A percentile compares a stretch with the other conserved stretches of the same genome.
Evolutionary conservation across 2,797 vertebrate genomes (phyloP).

Genomic region (Aldrovandia affinis): DNA sequence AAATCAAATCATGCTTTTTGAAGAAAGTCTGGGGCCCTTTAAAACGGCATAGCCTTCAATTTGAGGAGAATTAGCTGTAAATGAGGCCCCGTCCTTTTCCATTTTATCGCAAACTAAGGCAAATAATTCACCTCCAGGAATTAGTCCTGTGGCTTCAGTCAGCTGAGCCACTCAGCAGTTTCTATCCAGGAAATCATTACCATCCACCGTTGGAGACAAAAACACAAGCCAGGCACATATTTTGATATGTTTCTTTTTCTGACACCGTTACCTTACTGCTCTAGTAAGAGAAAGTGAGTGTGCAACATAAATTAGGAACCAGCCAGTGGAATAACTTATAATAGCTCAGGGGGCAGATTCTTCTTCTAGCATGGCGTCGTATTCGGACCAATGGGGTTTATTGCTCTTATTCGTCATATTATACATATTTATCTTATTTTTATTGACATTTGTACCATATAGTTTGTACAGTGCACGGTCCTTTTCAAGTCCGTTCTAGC

Average conservation of each 20-base stretch:
- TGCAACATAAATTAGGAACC: no score
- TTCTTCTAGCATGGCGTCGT: neutral
- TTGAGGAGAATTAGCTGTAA: slow-evolving; percentile 47
- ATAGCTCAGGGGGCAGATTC: neutral
- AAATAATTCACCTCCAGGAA: slow-evolving; percentile 45
- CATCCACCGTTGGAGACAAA: slow-evolving; percentile 34
- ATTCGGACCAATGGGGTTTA: neutral
- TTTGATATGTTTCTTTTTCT: neutral
- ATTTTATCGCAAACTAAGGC: slow-evolving; percentile 50
- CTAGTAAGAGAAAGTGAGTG: no score
- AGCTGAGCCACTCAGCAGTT: slow-evolving; percentile 58
- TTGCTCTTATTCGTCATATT: no score
- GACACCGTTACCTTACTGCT: neutral
- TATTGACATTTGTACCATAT: neutral
- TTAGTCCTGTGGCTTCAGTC: slow-evolving; percentile 58
- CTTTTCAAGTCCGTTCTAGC: neutral
- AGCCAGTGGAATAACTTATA: neutral
- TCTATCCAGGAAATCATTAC: slow-evolving; percentile 58
- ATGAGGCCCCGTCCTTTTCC: slow-evolving; percentile 45
- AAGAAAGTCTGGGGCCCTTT: neutral
- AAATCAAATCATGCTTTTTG: neutral
- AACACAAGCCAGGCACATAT: slow-evolving; percentile 1
- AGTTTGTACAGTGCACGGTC: neutral
- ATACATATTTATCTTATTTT: no score
- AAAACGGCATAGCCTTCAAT: slow-evolving; percentile 30